These are phyloP conservation scores for Uria aalge DNA, from an alignment of 2,113 vertebrate species.

Conservation along the genomic window DNA sequence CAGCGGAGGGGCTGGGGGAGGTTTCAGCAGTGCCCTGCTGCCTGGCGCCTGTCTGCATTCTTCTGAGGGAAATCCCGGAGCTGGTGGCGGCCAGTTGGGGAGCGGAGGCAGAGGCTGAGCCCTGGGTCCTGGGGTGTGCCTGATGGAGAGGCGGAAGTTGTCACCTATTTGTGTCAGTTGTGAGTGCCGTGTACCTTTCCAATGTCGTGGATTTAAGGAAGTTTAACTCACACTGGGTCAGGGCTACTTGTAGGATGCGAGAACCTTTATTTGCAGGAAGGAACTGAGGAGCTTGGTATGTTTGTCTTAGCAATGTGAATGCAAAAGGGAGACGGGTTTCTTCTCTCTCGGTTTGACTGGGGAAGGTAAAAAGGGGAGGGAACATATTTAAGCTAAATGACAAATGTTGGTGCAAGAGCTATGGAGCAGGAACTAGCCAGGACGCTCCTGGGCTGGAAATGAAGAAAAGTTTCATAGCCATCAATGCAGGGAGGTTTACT, in stretches of 20 bases:
- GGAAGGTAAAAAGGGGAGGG: neutral
- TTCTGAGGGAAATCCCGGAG: neutral
- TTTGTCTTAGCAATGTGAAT: neutral
- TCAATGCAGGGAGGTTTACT: neutral
- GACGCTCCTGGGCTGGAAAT: neutral
- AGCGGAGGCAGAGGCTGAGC: neutral
- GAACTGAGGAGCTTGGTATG: neutral
- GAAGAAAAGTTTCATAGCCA: neutral
- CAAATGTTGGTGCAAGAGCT: neutral
- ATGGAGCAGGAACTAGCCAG: neutral
- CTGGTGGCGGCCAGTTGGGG: neutral
- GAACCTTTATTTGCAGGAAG: neutral
- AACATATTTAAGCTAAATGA: neutral
- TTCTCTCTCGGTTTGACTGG: neutral
- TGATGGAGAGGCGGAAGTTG: neutral
- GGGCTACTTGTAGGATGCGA: rapidly evolving
- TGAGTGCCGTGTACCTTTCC: neutral
- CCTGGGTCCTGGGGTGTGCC: rapidly evolving
- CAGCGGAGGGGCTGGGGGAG: neutral
- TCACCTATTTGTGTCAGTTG: neutral
- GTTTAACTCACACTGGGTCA: neutral
- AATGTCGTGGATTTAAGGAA: neutral
- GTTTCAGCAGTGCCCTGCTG: slow-evolving; percentile 1
- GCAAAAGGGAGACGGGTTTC: neutral
- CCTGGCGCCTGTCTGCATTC: slow-evolving; percentile 65